Conservation (phyloP, 2,888 invertebrate genomes). For the Drosophila atripex region DNA sequence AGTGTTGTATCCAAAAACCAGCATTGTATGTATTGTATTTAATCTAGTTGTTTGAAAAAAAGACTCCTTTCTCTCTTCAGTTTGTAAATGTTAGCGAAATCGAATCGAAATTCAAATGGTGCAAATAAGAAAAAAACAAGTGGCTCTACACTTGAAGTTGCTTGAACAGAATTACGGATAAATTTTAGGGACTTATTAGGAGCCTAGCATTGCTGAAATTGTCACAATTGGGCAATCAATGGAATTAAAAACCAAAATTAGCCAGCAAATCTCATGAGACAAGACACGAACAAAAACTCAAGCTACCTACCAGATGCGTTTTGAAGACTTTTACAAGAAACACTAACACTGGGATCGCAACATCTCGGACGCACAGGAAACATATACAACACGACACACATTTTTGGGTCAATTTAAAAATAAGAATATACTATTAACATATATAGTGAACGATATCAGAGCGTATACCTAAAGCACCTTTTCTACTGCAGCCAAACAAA, state of each 20-base stretch:
- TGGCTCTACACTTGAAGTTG: slow-evolving; percentile 33
- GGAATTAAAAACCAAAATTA: slow-evolving; percentile 4
- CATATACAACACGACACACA: slow-evolving; percentile 14
- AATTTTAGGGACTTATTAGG: slow-evolving; percentile 35
- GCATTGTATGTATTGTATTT: slow-evolving; percentile 46
- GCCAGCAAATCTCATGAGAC: slow-evolving; percentile 1
- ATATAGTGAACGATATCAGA: slow-evolving; percentile 12
- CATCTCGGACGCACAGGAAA: neutral
- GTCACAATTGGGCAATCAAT: slow-evolving; percentile 35
- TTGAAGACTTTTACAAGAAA: slow-evolving; percentile 68
- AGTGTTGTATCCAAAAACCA: slow-evolving; percentile 18
- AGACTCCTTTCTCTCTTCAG: slow-evolving; percentile 48
- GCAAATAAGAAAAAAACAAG: slow-evolving; percentile 59
- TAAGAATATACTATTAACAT: slow-evolving; percentile 13
- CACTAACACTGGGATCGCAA: slow-evolving; percentile 16
- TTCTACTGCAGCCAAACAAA: slow-evolving; percentile 50
- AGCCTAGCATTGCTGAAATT: slow-evolving; percentile 43
- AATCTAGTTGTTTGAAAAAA: slow-evolving; percentile 49
- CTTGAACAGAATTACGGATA: slow-evolving; percentile 38
- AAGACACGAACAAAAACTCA: slow-evolving; percentile 11
- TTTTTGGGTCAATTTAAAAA: slow-evolving; percentile 64
- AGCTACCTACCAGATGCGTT: slow-evolving; percentile 51
- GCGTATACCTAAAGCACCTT: slow-evolving; percentile 33
- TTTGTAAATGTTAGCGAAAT: slow-evolving; percentile 70
- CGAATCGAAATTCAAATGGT: slow-evolving; percentile 75